Evolutionary conservation across 2,888 invertebrate genomes (phyloP), one percentile per base, ranked within the genome.

Genomic region (Drosophila ezoana): DNA sequence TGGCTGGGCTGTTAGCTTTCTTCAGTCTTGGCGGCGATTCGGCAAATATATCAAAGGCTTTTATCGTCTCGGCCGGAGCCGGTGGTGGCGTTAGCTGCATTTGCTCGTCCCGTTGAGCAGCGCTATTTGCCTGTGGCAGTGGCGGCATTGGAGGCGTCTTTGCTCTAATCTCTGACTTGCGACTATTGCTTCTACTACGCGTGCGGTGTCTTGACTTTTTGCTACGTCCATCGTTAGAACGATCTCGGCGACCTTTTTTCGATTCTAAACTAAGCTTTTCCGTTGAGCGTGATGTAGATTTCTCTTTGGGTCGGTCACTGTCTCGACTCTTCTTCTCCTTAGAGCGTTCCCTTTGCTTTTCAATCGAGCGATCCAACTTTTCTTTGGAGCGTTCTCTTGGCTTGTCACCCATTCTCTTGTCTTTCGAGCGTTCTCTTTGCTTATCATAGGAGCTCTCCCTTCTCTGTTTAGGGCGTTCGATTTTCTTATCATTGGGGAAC

Each of bases 41-140:
- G 20, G 90, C 90, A 58, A 90, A 91, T 73, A 90, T 90, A 66
- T 91, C 90, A 38, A 76, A 80, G 2, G 45, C 52, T 38, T 80
- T 74, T 4, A 20, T 14, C 23, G 58, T 47, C 13, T 59, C 41
- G 10, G 28, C 37, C 4, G 67, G 45, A 4, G 23, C 23, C 14
- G 16, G 23, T 28, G 65, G 45, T 8, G 53, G 48, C 33, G 70
- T 60, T 3, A 66, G 18, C 37, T 40, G 18, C 10, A 45, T 23
- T 8, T 48, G 35, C 11, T 56, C 48, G 4, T n/a, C 35, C 40
- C 20, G 33, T 18, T 38, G 16, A 52, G n/a, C 16, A 49, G 14
- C 3, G 13, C 4, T 35, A n/a, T 32, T 54, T 20, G 11, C 18
- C 9, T 68, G 28, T 49, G 69, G 69, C 58, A 51, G 67, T 23